These are phyloP conservation scores for Galaxias olidus DNA, from an alignment of 2,797 vertebrate species.

Conservation along the genomic window DNA sequence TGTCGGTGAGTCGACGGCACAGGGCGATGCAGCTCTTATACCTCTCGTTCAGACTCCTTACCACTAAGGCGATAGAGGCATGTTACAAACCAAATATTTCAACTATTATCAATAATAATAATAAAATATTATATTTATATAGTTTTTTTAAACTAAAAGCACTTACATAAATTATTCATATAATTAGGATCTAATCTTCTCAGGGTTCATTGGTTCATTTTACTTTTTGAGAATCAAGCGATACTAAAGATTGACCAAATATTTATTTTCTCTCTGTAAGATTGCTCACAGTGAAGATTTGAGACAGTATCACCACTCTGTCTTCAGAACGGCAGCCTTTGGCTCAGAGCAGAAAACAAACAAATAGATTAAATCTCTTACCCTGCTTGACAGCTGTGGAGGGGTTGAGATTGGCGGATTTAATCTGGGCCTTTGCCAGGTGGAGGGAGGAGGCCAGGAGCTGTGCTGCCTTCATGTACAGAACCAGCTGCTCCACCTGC, in stretches of 20 bases:
- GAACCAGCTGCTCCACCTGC: slow-evolving; percentile 94
- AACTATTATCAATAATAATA: too few relatives aligned
- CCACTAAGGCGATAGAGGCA: slow-evolving; percentile 75
- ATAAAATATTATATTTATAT: too few relatives aligned
- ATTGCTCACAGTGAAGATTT: too few relatives aligned
- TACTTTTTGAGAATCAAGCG: too few relatives aligned
- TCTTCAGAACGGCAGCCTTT: too few relatives aligned
- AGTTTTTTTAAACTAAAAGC: too few relatives aligned
- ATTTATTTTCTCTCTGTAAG: background rate
- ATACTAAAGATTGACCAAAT: too few relatives aligned
- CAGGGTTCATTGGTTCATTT: background rate
- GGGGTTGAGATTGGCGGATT: slow-evolving; percentile 92
- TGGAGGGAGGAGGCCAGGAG: slow-evolving; percentile 93
- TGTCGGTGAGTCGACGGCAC: slow-evolving; percentile 91
- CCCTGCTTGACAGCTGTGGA: slow-evolving; percentile 95
- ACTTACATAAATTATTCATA: too few relatives aligned
- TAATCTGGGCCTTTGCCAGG: slow-evolving; percentile 94
- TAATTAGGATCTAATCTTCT: too few relatives aligned
- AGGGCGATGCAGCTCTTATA: slow-evolving; percentile 95
- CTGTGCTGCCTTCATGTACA: slow-evolving; percentile 97
- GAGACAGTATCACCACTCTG: too few relatives aligned
- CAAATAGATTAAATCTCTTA: slow-evolving; percentile 38
- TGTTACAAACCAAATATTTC: too few relatives aligned
- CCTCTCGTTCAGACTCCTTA: slow-evolving; percentile 91
- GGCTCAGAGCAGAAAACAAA: too few relatives aligned